Conservation (phyloP, 2,113 vertebrate species). For the human (Homo sapiens) region GRCh38 chr12:20267501-20268000, state of each 20-base stretch:
- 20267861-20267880: not conserved
- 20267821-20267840: not conserved
- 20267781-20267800: not conserved
- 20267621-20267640: not conserved
- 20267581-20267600: not conserved
- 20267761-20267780: not conserved
- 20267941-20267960: not conserved
- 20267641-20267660: not conserved
- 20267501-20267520: not conserved
- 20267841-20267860: not conserved
- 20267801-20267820: not conserved
- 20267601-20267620: not conserved
- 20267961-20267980: not conserved
- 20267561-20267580: not conserved
- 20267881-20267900: not conserved
- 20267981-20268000: not conserved
- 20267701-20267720: not conserved
- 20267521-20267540: not conserved
- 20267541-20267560: not conserved
- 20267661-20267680: not conserved
- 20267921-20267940: not conserved
- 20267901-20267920: not conserved
- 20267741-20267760: not conserved
- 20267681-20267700: not conserved
- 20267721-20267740: accelerated